phyloP scores from a whole-genome alignment of 2,797 vertebrate species.

The Prunella strophiata region DNA sequence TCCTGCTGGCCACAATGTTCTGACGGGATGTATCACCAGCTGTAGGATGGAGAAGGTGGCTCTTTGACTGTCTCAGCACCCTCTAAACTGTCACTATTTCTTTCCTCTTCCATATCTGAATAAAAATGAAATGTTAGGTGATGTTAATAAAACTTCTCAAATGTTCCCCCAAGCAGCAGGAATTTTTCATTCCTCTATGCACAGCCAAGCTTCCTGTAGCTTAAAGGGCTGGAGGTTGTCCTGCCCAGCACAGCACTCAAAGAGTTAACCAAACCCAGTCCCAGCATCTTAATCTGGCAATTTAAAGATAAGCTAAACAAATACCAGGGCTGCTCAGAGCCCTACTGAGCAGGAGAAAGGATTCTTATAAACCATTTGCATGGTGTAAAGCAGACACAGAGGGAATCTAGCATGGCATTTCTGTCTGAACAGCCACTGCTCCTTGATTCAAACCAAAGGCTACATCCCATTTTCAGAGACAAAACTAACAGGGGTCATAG shows the following conservation, averaged over 20 bases:
- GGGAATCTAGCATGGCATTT: neutral
- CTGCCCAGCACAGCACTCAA: neutral
- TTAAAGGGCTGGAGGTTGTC: neutral
- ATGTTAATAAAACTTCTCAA: neutral
- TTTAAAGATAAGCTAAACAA: conserved; percentile 4
- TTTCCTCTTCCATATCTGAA: neutral
- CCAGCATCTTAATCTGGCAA: neutral
- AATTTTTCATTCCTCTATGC: neutral
- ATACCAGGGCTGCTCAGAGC: neutral
- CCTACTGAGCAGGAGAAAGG: neutral
- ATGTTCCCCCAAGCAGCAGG: neutral
- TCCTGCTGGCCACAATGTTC: neutral
- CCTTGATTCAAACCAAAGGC: neutral
- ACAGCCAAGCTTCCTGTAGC: neutral
- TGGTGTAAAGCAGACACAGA: neutral
- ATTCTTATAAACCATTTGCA: neutral
- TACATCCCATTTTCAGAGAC: neutral
- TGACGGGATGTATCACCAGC: neutral
- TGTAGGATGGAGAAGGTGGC: neutral
- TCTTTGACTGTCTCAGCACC: neutral
- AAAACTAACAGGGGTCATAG: neutral
- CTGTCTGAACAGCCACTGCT: neutral
- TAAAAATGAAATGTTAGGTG: neutral
- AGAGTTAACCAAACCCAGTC: neutral
- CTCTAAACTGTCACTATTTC: neutral